Conservation (phyloP, 2,888 invertebrate genomes). For the Uloborus plumipes region DNA sequence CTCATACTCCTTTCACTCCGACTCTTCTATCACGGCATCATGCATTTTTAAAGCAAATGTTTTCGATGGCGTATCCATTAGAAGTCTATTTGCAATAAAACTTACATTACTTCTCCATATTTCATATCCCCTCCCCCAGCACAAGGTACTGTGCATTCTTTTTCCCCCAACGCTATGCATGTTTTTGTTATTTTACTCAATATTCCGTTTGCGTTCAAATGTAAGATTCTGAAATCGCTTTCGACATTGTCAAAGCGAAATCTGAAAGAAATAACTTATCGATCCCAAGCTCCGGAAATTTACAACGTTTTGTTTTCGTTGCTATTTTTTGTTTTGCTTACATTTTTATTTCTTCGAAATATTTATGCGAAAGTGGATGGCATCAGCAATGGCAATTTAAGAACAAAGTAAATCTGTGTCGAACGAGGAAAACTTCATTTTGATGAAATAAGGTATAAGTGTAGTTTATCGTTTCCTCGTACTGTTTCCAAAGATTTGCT, state of each 20-base stretch:
- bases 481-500: too few species aligned
- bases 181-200: too few species aligned
- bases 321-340: background rate
- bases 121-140: background rate
- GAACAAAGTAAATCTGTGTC: too few species aligned
- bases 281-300: background rate
- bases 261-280: background rate
- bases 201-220: too few species aligned
- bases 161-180: too few species aligned
- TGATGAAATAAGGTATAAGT: too few species aligned
- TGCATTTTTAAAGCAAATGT: conserved; percentile 10
- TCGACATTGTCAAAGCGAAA: conserved; percentile 5
- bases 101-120: background rate
- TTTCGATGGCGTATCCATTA: conserved; percentile 6
- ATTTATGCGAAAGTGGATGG: conserved; percentile 10
- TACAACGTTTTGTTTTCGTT: conserved; percentile 5
- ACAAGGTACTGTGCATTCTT: too few species aligned
- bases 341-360: background rate
- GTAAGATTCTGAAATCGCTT: background rate
- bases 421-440: too few species aligned
- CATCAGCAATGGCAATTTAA: too few species aligned
- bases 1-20: background rate
- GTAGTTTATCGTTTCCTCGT: too few species aligned
- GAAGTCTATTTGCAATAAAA: conserved; percentile 1
- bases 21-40: background rate